Base-by-base conservation (phyloP, 2,113 vertebrate species). In the Halcyon senegalensis region DNA sequence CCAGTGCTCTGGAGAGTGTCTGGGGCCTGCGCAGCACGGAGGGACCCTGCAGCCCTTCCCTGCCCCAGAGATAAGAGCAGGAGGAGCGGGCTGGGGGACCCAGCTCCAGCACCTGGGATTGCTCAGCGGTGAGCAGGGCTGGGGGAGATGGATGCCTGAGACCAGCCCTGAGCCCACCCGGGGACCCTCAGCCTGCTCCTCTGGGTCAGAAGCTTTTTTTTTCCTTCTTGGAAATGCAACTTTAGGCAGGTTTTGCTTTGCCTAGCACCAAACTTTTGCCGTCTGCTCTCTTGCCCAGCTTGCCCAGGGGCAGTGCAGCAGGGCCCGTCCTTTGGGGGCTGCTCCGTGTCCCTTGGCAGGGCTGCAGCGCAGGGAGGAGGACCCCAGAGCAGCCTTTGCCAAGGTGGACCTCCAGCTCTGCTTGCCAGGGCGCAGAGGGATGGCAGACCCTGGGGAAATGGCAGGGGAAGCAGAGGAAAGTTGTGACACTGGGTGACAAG, bases 181-280 rank as follows among this genome's bases (percentile, higher is more conserved):
- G 75, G 59, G 46, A 20, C 27, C 50, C 62, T 44, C 75, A 21
- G 24, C 37, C 72, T n/a, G 17, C 53, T n/a, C 43, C 0, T 8
- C 67, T 16, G 24, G 35, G 33, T 37, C 58, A 37, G 33, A 24
- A 12, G 33, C 2, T 8, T 12, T 20, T n/a, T 24, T 33, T 58
- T 21, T 20, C 6, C 31, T 58, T 21, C 41, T 7, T 7, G 24
- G 31, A 69, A 84, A 64, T 13, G 4, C 44, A 2, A 1, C 67
- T 89, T 81, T 53, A 3, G 24, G 67, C 20, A 6, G 25, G 43
- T 43, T 53, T 59, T 78, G 24, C 15, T 43, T 23, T 53, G 24
- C 17, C 16, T 9, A 11, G 44, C 31, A 10, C 2, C 39, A 27
- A 35, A 0, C 31, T 7, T n/a, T 19, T 1, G 2, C 50, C 9